phyloP scores from a whole-genome alignment of 2,113 vertebrate genomes.

The Dolichallabes microphthalmus region DNA sequence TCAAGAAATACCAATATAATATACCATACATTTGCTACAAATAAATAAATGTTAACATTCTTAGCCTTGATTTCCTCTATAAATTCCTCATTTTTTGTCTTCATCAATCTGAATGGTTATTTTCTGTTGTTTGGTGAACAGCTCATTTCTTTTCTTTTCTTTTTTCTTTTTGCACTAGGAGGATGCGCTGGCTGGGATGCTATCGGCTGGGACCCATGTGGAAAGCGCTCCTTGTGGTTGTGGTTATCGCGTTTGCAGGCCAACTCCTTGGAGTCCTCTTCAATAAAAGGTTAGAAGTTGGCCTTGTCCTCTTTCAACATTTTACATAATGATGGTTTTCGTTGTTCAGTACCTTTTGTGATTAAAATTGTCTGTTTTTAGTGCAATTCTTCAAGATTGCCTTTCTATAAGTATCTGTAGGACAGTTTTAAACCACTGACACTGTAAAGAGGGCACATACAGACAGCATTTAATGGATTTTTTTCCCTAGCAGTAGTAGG shows the following conservation, averaged over 20 bases:
- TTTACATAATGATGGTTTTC: neutral
- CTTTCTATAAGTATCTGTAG: neutral
- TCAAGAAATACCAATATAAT: neutral
- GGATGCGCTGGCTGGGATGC: conserved; percentile 71
- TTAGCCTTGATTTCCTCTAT: neutral
- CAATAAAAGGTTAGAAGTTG: conserved; percentile 67
- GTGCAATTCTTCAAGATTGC: neutral
- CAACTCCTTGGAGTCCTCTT: conserved; percentile 76
- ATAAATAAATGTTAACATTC: neutral
- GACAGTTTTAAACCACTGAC: neutral
- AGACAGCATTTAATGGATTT: neutral
- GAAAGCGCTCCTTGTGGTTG: conserved; percentile 74
- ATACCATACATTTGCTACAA: neutral
- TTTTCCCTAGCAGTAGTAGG: neutral
- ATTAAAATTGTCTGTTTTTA: neutral
- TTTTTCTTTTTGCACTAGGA: conserved; percentile 57
- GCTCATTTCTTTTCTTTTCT: neutral
- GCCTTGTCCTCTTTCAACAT: neutral
- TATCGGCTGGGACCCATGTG: conserved; percentile 71
- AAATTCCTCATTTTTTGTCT: neutral
- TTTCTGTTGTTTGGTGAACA: neutral
- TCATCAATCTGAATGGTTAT: neutral
- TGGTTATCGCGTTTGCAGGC: conserved; percentile 69
- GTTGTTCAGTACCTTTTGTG: neutral
- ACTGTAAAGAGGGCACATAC: neutral